A percentile compares a stretch with the other conserved stretches of the same genome.
Conservation (phyloP, 2,797 vertebrate species). For the Rhinichthys osculus region DNA sequence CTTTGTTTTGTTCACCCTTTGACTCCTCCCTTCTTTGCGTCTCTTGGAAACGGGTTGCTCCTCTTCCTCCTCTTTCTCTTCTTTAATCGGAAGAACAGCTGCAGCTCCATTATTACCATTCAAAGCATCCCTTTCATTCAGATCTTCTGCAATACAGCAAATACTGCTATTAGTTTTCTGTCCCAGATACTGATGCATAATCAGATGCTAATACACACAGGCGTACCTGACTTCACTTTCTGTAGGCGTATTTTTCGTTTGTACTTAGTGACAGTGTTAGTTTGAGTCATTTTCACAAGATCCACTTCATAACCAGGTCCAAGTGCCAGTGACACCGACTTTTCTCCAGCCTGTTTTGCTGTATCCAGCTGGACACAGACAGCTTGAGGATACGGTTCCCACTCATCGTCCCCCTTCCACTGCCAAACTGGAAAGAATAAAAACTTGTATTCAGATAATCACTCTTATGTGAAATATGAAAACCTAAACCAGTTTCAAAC, state of each 20-base stretch:
- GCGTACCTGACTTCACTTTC: constrained; percentile 70
- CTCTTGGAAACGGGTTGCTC: constrained; percentile 69
- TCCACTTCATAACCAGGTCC: constrained; percentile 76
- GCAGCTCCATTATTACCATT: background rate
- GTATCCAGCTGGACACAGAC: constrained; percentile 72
- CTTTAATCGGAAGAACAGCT: constrained; percentile 61
- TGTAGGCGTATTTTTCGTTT: constrained; percentile 78
- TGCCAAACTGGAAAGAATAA: constrained; percentile 75
- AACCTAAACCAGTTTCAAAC: background rate
- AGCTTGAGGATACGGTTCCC: constrained; percentile 73
- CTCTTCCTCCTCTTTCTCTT: constrained; percentile 64
- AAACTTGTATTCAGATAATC: background rate
- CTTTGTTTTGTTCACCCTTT: constrained; percentile 59
- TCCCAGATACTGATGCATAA: background rate
- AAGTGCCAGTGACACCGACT: constrained; percentile 63
- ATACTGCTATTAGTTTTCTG: background rate
- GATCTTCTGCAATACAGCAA: constrained; percentile 62
- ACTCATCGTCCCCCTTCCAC: constrained; percentile 81
- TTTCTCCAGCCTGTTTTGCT: constrained; percentile 62
- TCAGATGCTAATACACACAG: background rate
- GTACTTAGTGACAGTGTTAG: constrained; percentile 77
- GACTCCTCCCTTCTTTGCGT: constrained; percentile 62
- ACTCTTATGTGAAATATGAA: background rate
- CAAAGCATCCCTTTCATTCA: constrained; percentile 34
- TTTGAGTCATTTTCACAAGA: constrained; percentile 82